Evolutionary conservation across 2,113 vertebrate genomes (phyloP), one percentile per base, ranked within the genome.

Genomic region (Centropus bengalensis): DNA sequence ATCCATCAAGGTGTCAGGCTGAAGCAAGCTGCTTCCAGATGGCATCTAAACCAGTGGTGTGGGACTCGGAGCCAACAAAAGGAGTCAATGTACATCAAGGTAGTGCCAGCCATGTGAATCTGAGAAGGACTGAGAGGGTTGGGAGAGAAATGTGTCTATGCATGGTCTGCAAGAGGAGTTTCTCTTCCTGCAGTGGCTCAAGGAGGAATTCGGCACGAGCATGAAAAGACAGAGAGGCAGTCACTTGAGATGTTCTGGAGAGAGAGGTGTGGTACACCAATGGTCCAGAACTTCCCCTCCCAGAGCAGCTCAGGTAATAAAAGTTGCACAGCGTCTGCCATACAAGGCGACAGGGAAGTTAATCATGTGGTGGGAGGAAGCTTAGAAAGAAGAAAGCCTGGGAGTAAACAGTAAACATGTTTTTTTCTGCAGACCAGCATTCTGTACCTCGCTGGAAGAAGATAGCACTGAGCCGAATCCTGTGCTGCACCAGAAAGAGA

Each of bases 291-390:
- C 82, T 90, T 91, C 93, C 82, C 49, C 58, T 84, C 86, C 82
- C 91, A 32, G 20, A 86, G 95, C 58, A 93, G 80, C 88, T 67
- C 90, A 86, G 94, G 96, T 86, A 93, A 88, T 89, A 86, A 91
- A 91, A 91, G 45, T 79, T 93, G 40, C 49, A 71, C 69, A 81
- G 80, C 24, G 60, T 64, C 82, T 88, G 94, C 82, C 21, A 56
- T 19, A 30, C 3, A 10, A 69, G 44, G 30, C 63, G 76, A 30
- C 40, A 33, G 24, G 79, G 52, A 95, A 81, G 64, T 59, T 44
- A 71, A 88, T 78, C 56, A 67, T 64, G 75, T 71, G 36, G 38
- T 4, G 2, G 11, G 19, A 15, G 33, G 33, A 24, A 82, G 33
- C 30, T 94, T 12, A 14, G 51, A 47, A 71, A 83, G 75, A 27